phyloP scores from a whole-genome alignment of 2,113 vertebrate genomes.

The Melanocharis versteri region DNA sequence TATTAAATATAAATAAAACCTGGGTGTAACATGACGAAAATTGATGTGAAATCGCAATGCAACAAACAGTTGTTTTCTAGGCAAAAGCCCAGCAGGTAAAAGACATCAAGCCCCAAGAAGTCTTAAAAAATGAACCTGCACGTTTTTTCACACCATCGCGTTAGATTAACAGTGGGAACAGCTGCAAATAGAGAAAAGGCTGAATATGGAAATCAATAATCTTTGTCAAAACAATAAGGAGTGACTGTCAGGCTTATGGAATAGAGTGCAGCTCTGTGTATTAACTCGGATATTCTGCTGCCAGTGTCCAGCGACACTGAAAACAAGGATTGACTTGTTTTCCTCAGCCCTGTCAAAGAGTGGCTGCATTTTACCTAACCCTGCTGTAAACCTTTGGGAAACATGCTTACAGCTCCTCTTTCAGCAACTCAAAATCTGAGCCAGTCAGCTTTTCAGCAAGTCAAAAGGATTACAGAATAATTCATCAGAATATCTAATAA shows the following conservation, averaged over 20 bases:
- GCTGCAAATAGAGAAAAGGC: neutral
- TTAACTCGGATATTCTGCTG: neutral
- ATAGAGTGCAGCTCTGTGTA: neutral
- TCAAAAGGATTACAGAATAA: neutral
- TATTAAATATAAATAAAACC: neutral
- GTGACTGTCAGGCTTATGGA: neutral
- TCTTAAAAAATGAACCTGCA: neutral
- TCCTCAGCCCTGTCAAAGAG: neutral
- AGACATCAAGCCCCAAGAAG: neutral
- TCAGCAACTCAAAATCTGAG: neutral
- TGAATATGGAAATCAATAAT: slow-evolving; percentile 10
- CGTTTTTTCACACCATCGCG: neutral
- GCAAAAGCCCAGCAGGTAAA: neutral
- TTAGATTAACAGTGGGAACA: slow-evolving; percentile 2
- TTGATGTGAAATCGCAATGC: neutral
- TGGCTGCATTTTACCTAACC: neutral
- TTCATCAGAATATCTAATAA: neutral
- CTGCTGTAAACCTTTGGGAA: neutral
- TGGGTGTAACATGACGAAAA: neutral
- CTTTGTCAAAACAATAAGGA: neutral
- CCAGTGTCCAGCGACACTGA: neutral
- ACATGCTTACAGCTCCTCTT: neutral
- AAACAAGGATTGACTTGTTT: slow-evolving; percentile 18
- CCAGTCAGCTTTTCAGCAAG: neutral
- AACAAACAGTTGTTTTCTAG: neutral